Evolutionary conservation across 2,797 vertebrate genomes (phyloP).

Genomic region (Holocentrus rufus): DNA sequence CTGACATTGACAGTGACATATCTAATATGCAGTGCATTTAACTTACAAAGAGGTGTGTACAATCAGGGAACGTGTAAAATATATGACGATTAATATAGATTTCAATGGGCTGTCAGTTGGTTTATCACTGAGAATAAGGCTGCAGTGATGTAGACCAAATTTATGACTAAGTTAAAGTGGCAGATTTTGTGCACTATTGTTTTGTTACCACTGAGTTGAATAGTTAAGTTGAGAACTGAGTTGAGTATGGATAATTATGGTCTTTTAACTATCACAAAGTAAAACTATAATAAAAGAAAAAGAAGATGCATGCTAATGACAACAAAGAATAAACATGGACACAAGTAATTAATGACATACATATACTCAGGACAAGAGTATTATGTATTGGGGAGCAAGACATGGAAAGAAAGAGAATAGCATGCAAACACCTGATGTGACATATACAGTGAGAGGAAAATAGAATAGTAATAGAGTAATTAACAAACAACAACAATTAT

Average conservation of each 20-base stretch:
- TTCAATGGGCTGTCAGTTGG: neutral
- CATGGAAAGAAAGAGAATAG: constrained; percentile 54
- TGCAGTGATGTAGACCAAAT: constrained; percentile 12
- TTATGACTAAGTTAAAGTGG: constrained; percentile 11
- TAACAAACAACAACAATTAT: constrained; percentile 55
- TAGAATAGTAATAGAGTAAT: constrained; percentile 57
- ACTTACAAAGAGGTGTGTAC: no score
- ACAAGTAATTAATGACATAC: constrained; percentile 65
- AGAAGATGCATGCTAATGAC: constrained; percentile 66
- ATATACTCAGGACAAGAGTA: constrained; percentile 70
- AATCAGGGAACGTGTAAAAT: no score
- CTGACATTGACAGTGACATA: neutral
- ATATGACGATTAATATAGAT: no score
- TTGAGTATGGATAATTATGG: neutral
- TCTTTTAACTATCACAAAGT: constrained; percentile 25
- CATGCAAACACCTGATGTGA: constrained; percentile 70
- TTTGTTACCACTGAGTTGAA: constrained; percentile 6
- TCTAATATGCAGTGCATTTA: neutral
- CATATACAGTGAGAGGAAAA: constrained; percentile 59
- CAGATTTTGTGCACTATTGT: constrained; percentile 14
- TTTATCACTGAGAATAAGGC: constrained; percentile 35
- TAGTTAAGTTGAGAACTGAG: no score
- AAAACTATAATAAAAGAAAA: constrained; percentile 32
- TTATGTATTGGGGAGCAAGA: constrained; percentile 73
- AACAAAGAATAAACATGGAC: constrained; percentile 57